Evolutionary conservation across 1,140 invertebrate species (phyloP).

Genomic region (Drosophila nebulosa): DNA sequence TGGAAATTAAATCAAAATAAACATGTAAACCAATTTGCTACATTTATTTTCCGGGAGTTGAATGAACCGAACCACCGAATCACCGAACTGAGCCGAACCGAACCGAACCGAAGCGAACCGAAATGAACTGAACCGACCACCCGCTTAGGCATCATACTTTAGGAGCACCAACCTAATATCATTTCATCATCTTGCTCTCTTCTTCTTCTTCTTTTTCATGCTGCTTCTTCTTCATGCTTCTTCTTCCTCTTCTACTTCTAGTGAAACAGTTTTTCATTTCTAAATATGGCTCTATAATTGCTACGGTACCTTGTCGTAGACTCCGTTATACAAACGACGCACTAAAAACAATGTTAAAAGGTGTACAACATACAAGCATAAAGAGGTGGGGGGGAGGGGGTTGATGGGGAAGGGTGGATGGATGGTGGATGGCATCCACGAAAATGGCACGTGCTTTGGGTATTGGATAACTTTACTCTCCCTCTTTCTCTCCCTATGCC

Average conservation of each 20-base stretch:
- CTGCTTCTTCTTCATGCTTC: not conserved
- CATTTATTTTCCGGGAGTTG: conserved; percentile 31
- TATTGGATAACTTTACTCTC: conserved; percentile 20
- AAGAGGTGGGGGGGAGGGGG: not conserved
- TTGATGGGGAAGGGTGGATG: not conserved
- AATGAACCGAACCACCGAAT: conserved; percentile 39
- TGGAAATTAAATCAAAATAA: conserved; percentile 50
- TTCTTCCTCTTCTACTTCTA: not conserved
- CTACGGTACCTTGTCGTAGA: conserved; percentile 2
- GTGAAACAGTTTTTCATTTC: conserved; percentile 11
- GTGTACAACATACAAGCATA: not conserved
- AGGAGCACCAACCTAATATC: not conserved
- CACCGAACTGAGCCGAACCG: not conserved
- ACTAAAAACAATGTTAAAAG: conserved; percentile 32
- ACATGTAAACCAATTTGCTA: conserved; percentile 29
- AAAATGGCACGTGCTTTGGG: conserved; percentile 19
- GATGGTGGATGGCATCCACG: not conserved
- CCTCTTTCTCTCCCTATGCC: not conserved
- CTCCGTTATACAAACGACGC: conserved; percentile 35
- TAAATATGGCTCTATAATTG: conserved; percentile 39
- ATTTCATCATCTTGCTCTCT: not conserved
- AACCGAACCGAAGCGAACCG: not conserved
- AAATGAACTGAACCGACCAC: not conserved
- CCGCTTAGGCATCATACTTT: not conserved
- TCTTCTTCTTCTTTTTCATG: not conserved